These are phyloP conservation scores for Rhynchomys soricoides DNA, from an alignment of 2,113 vertebrate genomes.

Conservation along the genomic window DNA sequence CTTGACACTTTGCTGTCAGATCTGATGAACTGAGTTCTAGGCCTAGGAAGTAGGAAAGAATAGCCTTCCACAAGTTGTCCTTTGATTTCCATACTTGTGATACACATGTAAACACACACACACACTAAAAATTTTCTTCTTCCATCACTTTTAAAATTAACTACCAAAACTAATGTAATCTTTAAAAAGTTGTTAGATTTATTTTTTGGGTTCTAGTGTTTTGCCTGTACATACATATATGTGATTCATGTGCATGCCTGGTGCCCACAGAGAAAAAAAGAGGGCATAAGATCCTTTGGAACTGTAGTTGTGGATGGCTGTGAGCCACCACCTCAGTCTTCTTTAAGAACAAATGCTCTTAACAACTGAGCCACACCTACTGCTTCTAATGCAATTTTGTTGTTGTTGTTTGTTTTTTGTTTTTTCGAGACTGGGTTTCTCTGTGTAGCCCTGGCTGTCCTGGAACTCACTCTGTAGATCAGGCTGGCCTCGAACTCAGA, in stretches of 20 bases:
- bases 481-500: no score
- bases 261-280: not conserved
- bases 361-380: not conserved
- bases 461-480: no score
- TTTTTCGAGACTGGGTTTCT: no score
- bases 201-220: not conserved
- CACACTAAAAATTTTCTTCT: not conserved
- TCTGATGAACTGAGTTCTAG: not conserved
- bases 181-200: not conserved
- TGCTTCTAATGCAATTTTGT: not conserved
- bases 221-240: not conserved
- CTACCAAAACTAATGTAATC: not conserved
- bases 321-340: not conserved
- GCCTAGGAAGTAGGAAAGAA: not conserved
- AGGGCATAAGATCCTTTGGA: not conserved
- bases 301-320: not conserved
- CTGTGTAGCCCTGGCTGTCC: no score
- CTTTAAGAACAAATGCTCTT: not conserved
- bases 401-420: no score
- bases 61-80: not conserved
- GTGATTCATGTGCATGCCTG: not conserved
- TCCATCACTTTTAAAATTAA: conserved; percentile 10
- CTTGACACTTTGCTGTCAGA: not conserved
- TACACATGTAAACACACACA: not conserved
- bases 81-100: not conserved